A percentile compares a stretch with the other conserved stretches of the same genome.
phyloP scores from a whole-genome alignment of 1,140 invertebrate genomes.

The Dysdera silvatica region DNA sequence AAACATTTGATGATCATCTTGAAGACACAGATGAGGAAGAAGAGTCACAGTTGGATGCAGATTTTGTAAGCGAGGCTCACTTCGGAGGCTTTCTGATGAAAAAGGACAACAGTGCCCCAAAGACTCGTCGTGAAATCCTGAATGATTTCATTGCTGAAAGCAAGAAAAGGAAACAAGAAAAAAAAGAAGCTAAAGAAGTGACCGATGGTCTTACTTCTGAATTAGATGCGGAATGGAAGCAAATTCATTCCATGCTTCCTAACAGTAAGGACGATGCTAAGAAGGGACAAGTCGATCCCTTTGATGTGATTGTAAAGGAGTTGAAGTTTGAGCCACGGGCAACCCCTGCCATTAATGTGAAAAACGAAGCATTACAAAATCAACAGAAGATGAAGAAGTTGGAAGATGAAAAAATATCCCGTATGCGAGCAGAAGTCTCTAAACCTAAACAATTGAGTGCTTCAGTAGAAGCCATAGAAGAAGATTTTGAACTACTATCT shows the following conservation, averaged over 20 bases:
- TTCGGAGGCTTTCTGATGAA: conserved; percentile 66
- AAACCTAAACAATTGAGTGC: too few species aligned
- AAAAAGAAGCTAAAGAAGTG: conserved; percentile 74
- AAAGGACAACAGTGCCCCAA: conserved; percentile 53
- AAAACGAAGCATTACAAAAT: conserved; percentile 81
- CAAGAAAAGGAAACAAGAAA: conserved; percentile 60
- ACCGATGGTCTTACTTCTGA: conserved; percentile 75
- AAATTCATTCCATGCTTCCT: conserved; percentile 51
- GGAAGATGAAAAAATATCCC: conserved; percentile 61
- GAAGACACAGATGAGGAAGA: conserved; percentile 68
- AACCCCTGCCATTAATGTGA: conserved; percentile 67
- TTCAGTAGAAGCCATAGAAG: too few species aligned
- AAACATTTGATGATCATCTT: conserved; percentile 75
- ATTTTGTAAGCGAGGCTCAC: conserved; percentile 77
- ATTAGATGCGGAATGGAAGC: conserved; percentile 78
- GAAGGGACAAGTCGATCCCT: conserved; percentile 53
- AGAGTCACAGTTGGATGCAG: conserved; percentile 56
- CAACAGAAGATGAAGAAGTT: conserved; percentile 66
- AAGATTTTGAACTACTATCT: too few species aligned
- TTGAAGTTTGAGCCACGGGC: conserved; percentile 74
- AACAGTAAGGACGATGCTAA: conserved; percentile 25
- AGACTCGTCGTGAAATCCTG: conserved; percentile 74
- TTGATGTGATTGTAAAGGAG: conserved; percentile 70
- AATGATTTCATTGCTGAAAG: conserved; percentile 81
- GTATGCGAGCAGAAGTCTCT: conserved; percentile 76